Percentiles rank a stretch among this genome's conserved stretches.
Evolutionary conservation across 2,888 invertebrate species (phyloP).

Genomic region (Brachycybe producta): DNA sequence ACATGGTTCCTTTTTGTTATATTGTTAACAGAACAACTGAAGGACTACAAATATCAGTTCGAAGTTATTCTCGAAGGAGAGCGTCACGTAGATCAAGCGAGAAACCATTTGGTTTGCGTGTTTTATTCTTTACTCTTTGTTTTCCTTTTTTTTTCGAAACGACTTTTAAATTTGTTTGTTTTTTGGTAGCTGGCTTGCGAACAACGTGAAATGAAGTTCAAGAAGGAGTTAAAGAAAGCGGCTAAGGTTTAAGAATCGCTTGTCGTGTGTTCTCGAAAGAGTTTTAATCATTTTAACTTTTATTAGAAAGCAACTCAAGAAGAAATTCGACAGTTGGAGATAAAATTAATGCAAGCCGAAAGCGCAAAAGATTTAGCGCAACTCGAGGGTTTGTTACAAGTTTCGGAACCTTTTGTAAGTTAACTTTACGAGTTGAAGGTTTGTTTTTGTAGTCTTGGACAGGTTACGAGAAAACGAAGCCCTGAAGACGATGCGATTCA

Average conservation of each 20-base stretch:
- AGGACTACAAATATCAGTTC: conserved; percentile 38
- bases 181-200: conserved; percentile 32
- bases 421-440: neutral
- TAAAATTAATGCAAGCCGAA: conserved; percentile 37
- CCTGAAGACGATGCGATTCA: conserved; percentile 39
- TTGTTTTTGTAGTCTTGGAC: conserved; percentile 27
- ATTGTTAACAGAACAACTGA: conserved; percentile 37
- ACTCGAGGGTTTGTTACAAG: conserved; percentile 34
- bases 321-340: conserved; percentile 36
- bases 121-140: neutral
- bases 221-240: conserved; percentile 37
- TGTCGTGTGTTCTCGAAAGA: neutral
- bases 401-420: neutral
- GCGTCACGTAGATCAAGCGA: conserved; percentile 36
- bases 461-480: conserved; percentile 40
- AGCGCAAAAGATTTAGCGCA: conserved; percentile 38
- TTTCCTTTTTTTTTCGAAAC: neutral
- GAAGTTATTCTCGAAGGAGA: conserved; percentile 40
- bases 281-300: neutral
- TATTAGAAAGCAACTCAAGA: conserved; percentile 32
- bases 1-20: conserved; percentile 17
- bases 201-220: conserved; percentile 34
- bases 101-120: conserved; percentile 31
- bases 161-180: neutral
- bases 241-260: conserved; percentile 33